phyloP scores from a whole-genome alignment of 2,797 vertebrate species.

The Alosa sapidissima region DNA sequence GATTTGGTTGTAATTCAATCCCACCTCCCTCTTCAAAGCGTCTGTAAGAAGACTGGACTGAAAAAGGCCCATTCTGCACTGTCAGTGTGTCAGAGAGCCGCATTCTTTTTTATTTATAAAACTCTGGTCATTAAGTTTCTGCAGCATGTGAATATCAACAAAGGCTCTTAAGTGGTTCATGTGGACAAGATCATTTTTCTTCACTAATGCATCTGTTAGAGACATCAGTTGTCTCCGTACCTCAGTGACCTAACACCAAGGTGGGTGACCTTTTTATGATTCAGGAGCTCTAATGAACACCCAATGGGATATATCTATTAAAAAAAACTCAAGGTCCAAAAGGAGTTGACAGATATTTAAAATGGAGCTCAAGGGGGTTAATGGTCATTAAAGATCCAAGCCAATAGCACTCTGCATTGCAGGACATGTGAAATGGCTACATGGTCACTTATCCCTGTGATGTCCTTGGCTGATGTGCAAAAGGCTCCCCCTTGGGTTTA shows the following conservation, averaged over 20 bases:
- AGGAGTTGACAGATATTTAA: neutral
- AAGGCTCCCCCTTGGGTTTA: slow-evolving; percentile 40
- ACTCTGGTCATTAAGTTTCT: neutral
- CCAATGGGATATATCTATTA: neutral
- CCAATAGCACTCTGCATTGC: neutral
- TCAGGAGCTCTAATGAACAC: neutral
- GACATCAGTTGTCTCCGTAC: neutral
- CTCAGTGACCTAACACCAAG: neutral
- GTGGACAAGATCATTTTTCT: neutral
- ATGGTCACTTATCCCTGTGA: neutral
- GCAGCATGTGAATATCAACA: neutral
- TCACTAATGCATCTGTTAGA: no score
- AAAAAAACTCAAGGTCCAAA: neutral
- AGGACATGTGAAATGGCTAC: neutral
- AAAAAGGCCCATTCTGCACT: neutral
- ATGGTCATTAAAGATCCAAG: neutral
- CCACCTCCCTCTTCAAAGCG: neutral
- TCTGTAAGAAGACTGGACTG: neutral
- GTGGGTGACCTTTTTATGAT: neutral
- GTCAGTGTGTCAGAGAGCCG: no score
- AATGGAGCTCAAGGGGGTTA: neutral
- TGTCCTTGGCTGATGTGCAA: slow-evolving; percentile 51
- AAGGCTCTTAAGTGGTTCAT: neutral
- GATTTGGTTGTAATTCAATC: neutral
- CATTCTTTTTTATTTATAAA: neutral